These are phyloP conservation scores for Pempheris klunzingeri DNA, from an alignment of 2,797 vertebrate genomes.

Conservation along the genomic window DNA sequence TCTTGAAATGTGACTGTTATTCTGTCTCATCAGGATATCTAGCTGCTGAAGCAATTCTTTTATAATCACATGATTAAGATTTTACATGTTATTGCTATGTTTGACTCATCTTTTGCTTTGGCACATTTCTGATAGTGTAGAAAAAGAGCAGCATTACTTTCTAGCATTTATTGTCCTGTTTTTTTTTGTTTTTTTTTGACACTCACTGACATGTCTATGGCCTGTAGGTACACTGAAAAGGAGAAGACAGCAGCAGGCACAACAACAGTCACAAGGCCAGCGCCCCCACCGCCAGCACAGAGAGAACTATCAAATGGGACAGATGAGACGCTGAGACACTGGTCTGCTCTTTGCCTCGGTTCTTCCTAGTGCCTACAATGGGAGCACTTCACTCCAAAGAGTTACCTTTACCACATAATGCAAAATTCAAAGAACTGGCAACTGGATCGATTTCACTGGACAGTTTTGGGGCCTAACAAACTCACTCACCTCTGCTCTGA, in stretches of 20 bases:
- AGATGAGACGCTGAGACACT: constrained; percentile 91
- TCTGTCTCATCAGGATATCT: neutral
- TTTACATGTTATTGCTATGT: neutral
- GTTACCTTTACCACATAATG: constrained; percentile 90
- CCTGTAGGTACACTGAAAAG: constrained; percentile 93
- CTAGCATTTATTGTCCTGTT: neutral
- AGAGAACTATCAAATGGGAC: constrained; percentile 94
- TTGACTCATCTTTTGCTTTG: neutral
- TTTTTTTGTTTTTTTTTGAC: neutral
- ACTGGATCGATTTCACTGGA: constrained; percentile 70
- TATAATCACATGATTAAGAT: neutral
- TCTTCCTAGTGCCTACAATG: constrained; percentile 96
- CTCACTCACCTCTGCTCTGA: constrained; percentile 79
- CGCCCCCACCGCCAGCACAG: constrained; percentile 85
- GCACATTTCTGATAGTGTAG: neutral
- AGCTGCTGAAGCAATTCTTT: neutral
- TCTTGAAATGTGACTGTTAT: neutral
- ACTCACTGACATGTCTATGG: constrained; percentile 27
- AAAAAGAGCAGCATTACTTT: neutral
- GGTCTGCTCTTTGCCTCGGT: constrained; percentile 91
- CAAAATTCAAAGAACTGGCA: constrained; percentile 83
- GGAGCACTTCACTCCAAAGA: constrained; percentile 98
- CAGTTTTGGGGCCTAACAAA: constrained; percentile 65
- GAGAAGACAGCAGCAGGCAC: constrained; percentile 85
- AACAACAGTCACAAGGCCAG: constrained; percentile 82